Conservation (phyloP, 2,888 invertebrate species). For the Pachymerium ferrugineum region DNA sequence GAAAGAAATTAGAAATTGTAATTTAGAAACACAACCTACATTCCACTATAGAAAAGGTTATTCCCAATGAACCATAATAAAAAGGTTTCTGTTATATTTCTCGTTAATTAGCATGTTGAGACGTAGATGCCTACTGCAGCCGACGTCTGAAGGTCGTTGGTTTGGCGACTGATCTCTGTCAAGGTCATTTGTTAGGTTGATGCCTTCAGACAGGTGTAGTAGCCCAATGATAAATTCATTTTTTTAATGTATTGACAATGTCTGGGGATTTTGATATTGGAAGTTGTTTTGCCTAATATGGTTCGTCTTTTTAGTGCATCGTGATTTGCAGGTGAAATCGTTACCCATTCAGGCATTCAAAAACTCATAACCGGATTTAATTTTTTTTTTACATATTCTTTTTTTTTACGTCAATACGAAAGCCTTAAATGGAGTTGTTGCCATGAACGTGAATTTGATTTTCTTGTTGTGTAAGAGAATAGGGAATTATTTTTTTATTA, state of each 20-base stretch:
- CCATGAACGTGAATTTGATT: too few species aligned
- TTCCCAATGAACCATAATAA: too few species aligned
- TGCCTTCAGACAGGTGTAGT: constrained; percentile 16
- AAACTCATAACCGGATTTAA: not conserved
- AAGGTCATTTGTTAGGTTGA: constrained; percentile 4
- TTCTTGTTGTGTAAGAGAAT: not conserved
- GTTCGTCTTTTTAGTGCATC: not conserved
- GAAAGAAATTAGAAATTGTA: not conserved
- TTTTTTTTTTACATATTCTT: not conserved
- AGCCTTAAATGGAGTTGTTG: too few species aligned
- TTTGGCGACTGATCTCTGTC: constrained; percentile 22
- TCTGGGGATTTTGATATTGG: too few species aligned
- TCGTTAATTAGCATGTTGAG: too few species aligned
- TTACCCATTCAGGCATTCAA: not conserved
- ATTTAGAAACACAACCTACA: too few species aligned
- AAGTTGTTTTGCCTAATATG: constrained; percentile 5
- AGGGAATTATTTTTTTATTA: not conserved
- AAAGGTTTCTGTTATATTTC: too few species aligned
- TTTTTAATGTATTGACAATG: too few species aligned
- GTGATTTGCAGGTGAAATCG: not conserved
- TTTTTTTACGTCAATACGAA: too few species aligned
- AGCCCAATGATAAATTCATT: too few species aligned
- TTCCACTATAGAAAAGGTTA: too few species aligned
- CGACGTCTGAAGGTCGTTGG: constrained; percentile 22
- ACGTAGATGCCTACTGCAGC: not conserved